A percentile compares a stretch with the other conserved stretches of the same genome.
Evolutionary conservation across 2,888 invertebrate species (phyloP).

Genomic region (Eilema depressum): DNA sequence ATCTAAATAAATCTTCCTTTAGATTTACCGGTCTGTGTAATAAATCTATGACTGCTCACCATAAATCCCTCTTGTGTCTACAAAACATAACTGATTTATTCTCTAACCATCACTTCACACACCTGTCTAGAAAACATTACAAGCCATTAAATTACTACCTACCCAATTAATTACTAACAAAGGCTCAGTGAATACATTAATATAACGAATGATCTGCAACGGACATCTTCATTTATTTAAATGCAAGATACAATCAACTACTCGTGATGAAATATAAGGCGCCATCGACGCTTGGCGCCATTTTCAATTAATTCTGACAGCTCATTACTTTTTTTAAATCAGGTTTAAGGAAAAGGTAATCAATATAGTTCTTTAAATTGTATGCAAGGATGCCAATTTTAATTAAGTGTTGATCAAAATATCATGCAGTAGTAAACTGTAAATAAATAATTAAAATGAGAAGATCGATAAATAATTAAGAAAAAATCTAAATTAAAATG

Average conservation of each 20-base stretch:
- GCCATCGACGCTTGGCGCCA: conserved; percentile 23
- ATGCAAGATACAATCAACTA: conserved; percentile 39
- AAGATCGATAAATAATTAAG: background rate
- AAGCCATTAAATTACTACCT: conserved; percentile 8
- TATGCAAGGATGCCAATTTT: conserved; percentile 1
- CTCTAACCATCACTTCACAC: conserved; percentile 1
- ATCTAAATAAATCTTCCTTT: background rate
- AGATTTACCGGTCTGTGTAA: background rate
- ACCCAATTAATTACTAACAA: conserved; percentile 24
- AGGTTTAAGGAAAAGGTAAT: background rate
- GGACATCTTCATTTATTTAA: conserved; percentile 45
- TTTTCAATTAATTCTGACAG: conserved; percentile 33
- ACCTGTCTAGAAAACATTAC: conserved; percentile 13
- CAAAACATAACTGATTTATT: background rate
- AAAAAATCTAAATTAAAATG: too few relatives aligned
- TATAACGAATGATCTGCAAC: conserved; percentile 25
- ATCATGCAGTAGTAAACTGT: background rate
- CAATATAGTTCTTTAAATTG: conserved; percentile 1
- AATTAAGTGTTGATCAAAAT: background rate
- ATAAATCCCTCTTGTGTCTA: background rate
- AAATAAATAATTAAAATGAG: background rate
- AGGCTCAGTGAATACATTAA: conserved; percentile 22
- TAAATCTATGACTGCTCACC: background rate
- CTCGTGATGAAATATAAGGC: conserved; percentile 24
- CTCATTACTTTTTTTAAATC: conserved; percentile 15